Evolutionary conservation across 2,888 invertebrate genomes (phyloP), one percentile per base, ranked within the genome.

Genomic region (Adineta ricciae): DNA sequence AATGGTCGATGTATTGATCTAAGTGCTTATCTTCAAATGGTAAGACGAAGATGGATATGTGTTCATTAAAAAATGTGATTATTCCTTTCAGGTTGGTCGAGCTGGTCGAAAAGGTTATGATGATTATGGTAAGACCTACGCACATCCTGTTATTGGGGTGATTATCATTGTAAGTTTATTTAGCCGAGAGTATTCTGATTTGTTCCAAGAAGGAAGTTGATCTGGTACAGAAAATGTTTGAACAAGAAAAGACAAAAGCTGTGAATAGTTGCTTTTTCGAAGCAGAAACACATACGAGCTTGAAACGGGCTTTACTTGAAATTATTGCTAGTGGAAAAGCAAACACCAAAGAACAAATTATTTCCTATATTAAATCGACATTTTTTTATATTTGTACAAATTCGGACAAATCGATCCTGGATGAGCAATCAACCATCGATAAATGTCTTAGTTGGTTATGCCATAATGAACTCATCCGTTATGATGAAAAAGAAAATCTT

Each of bases 71-170:
- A 46, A 46, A 46, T 11, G 5, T 46, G 46, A 46, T 8, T 11
- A 46, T 46, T 46, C 14, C 27, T 64, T 32, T 27, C 32, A 64
- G 64, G 41, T 78, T 78, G 85, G 85, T 46, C 83, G 85, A 83
- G 85, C 85, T 52, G 85, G 85, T 32, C n/a, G 85, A 21, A 85
- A 85, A 32, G 85, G 85, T 32, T 73, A 56, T 50, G 85, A 85
- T 50, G 73, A 83, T 24, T 36, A 52, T 36, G 85, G 85, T 46
- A 78, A 41, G 24, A 64, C 14, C 16, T 14, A 32, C 19, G 36
- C 0, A 73, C 14, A 38, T 73, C 7, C 24, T 73, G 7, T 73
- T 4, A 27, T n/a, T n/a, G n/a, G n/a, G n/a, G n/a, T n/a, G n/a
- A n/a, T n/a, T n/a, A n/a, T n/a, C n/a, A n/a, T 78, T 8, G 9